These are phyloP conservation scores for Spheniscus mendiculus DNA, from an alignment of 2,113 vertebrate species.

Conservation along the genomic window DNA sequence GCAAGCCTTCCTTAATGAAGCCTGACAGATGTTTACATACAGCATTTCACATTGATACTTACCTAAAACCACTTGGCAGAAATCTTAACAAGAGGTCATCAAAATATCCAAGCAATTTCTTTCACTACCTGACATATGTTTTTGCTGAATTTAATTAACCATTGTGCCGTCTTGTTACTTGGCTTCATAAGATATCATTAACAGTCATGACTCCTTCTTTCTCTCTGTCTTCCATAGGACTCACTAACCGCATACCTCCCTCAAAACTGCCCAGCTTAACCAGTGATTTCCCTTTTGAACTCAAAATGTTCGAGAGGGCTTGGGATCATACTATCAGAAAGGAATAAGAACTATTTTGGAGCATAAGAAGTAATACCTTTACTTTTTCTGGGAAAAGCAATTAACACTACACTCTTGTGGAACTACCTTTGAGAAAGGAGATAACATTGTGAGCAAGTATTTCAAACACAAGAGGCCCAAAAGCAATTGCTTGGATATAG, in stretches of 20 bases:
- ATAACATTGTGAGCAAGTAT: not conserved
- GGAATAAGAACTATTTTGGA: not conserved
- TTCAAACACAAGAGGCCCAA: not conserved
- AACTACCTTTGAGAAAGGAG: not conserved
- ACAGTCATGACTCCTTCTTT: not conserved
- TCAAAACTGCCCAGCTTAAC: not conserved
- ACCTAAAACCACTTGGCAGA: not conserved
- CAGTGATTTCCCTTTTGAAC: not conserved
- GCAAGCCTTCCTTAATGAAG: not conserved
- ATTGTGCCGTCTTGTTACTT: not conserved
- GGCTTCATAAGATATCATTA: not conserved
- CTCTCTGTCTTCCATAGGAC: not conserved
- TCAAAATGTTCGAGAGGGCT: not conserved
- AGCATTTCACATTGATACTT: not conserved
- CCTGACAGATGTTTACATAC: not conserved
- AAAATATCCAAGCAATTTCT: not conserved
- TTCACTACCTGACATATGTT: not conserved
- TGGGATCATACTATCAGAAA: not conserved
- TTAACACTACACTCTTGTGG: not conserved
- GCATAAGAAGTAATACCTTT: not conserved
- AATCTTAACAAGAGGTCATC: slow-evolving; percentile 4
- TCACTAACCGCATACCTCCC: not conserved
- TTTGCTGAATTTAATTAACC: not conserved
- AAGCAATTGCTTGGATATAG: not conserved
- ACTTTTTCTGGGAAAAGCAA: not conserved